These are phyloP conservation scores for Therioaphis trifolii DNA, from an alignment of 2,888 invertebrate species.

Conservation along the genomic window DNA sequence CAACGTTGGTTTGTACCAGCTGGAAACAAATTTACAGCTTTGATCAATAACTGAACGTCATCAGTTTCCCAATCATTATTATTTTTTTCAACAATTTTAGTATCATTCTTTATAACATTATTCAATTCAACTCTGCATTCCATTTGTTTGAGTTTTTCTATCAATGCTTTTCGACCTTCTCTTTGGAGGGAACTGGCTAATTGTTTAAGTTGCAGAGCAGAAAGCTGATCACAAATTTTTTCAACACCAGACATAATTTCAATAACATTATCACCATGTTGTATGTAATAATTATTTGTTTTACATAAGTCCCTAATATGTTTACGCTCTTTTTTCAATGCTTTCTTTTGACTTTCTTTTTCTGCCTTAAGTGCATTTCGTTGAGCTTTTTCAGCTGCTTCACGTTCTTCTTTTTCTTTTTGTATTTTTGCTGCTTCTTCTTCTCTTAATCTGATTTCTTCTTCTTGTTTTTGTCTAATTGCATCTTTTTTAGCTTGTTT, in stretches of 20 bases:
- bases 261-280: conserved; percentile 78
- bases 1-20: conserved; percentile 92
- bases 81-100: conserved; percentile 69
- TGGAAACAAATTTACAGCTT: conserved; percentile 97
- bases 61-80: conserved; percentile 82
- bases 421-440: conserved; percentile 75
- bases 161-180: conserved; percentile 76
- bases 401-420: conserved; percentile 80
- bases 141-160: conserved; percentile 77
- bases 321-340: conserved; percentile 88
- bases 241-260: conserved; percentile 92
- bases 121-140: conserved; percentile 79
- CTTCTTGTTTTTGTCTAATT: conserved; percentile 78
- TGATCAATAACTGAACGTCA: conserved; percentile 90
- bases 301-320: conserved; percentile 82
- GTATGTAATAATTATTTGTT: conserved; percentile 82
- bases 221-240: conserved; percentile 86
- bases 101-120: conserved; percentile 68
- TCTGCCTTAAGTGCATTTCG: conserved; percentile 86
- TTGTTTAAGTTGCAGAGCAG: conserved; percentile 78
- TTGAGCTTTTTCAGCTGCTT: conserved; percentile 84
- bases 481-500: conserved; percentile 88
- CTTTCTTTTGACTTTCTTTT: conserved; percentile 85
- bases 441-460: conserved; percentile 80
- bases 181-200: conserved; percentile 72